phyloP scores from a whole-genome alignment of 2,113 vertebrate species.

The Oriolus oriolus region DNA sequence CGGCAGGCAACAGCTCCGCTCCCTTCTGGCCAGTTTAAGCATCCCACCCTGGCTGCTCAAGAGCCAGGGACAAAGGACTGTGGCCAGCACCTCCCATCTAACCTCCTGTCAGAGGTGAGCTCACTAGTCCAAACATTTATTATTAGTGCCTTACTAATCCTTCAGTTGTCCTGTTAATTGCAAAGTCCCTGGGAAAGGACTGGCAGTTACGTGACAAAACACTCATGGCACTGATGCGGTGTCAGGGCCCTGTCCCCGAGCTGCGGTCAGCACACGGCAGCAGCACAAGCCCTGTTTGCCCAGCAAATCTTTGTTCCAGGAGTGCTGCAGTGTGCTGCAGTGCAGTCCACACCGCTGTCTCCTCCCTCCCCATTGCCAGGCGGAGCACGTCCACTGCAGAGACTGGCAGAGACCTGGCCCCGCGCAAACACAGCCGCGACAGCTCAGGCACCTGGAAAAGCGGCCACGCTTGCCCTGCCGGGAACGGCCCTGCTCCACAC shows the following conservation, averaged over 20 bases:
- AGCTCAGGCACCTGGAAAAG: not conserved
- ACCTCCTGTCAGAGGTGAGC: not conserved
- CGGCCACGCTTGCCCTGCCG: not conserved
- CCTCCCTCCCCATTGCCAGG: constrained; percentile 75
- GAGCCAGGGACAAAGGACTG: not conserved
- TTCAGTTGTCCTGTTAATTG: not conserved
- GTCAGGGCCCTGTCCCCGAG: too few relatives aligned
- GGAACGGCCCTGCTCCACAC: fast-evolving
- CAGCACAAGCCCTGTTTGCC: not conserved
- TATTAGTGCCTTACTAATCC: not conserved
- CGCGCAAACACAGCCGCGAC: not conserved
- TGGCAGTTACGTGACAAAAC: fast-evolving
- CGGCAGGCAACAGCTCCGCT: not conserved
- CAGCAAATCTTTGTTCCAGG: constrained; percentile 79
- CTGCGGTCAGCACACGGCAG: not conserved
- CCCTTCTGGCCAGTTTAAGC: not conserved
- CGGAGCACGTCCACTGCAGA: constrained; percentile 78
- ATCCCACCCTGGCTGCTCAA: not conserved
- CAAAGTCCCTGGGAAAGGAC: not conserved
- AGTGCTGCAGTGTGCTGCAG: constrained; percentile 85
- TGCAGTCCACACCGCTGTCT: constrained; percentile 75
- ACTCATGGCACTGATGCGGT: fast-evolving
- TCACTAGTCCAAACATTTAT: not conserved
- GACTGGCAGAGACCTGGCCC: constrained; percentile 64
- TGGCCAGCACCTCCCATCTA: fast-evolving